Conservation (phyloP, 2,888 invertebrate species). For the Drosophila nigritarsus region DNA sequence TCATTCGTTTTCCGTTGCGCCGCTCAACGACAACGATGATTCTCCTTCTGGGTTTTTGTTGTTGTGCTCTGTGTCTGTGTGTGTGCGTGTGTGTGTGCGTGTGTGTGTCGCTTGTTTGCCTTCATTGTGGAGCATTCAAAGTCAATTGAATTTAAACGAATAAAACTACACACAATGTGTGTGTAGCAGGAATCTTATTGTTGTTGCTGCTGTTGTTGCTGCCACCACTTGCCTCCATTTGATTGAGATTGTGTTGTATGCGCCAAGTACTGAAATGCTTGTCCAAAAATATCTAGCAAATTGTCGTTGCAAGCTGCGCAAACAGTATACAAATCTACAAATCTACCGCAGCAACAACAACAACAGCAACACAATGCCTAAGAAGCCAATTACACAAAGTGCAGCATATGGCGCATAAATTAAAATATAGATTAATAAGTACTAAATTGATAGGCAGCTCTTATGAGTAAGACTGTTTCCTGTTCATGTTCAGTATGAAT, state of each 20-base stretch:
- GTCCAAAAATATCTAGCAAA: conserved; percentile 69
- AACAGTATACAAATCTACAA: conserved; percentile 31
- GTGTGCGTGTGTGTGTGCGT: conserved; percentile 9
- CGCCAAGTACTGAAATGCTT: conserved; percentile 55
- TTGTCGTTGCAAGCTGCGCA: conserved; percentile 56
- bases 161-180: conserved; percentile 70
- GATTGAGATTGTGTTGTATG: conserved; percentile 59
- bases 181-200: conserved; percentile 54
- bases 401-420: conserved; percentile 59
- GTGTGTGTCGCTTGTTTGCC: conserved; percentile 59
- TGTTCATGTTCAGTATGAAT: conserved; percentile 5
- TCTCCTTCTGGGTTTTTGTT: conserved; percentile 24
- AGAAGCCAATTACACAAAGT: conserved; percentile 30
- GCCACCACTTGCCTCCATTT: conserved; percentile 75
- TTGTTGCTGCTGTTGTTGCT: conserved; percentile 41
- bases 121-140: conserved; percentile 77
- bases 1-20: conserved; percentile 81
- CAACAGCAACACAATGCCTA: conserved; percentile 9
- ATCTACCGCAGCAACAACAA: conserved; percentile 1
- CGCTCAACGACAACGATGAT: conserved; percentile 44
- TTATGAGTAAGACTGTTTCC: conserved; percentile 39
- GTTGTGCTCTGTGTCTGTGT: conserved; percentile 6
- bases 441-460: conserved; percentile 43
- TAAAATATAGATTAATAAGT: conserved; percentile 64
- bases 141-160: conserved; percentile 80